These are phyloP conservation scores for Parnassius mnemosyne DNA, from an alignment of 2,888 invertebrate genomes.

Conservation along the genomic window DNA sequence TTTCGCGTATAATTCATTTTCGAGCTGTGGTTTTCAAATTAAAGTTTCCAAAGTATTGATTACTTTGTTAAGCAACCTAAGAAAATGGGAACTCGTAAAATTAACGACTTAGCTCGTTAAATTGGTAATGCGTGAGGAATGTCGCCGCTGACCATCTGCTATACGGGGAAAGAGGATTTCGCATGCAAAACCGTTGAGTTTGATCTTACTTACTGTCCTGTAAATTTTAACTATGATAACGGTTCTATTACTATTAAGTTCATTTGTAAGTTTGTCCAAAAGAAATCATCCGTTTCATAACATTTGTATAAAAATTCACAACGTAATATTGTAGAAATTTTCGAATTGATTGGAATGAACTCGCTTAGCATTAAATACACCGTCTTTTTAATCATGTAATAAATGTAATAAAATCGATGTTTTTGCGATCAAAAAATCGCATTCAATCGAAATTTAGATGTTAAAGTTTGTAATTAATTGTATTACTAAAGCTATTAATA, in stretches of 20 bases:
- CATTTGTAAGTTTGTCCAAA: neutral
- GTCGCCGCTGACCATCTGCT: slow-evolving; percentile 1
- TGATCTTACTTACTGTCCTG: too few relatives aligned
- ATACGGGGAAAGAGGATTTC: neutral
- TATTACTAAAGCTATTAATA: slow-evolving; percentile 2
- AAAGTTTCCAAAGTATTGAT: slow-evolving; percentile 28
- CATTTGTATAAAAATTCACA: slow-evolving; percentile 30
- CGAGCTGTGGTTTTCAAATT: slow-evolving; percentile 6
- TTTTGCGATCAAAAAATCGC: slow-evolving; percentile 22
- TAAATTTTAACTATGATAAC: slow-evolving; percentile 17
- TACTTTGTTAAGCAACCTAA: slow-evolving; percentile 10
- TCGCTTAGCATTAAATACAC: slow-evolving; percentile 54
- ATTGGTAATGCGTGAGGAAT: slow-evolving; percentile 5
- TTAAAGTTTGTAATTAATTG: slow-evolving; percentile 1
- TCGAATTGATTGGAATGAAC: slow-evolving; percentile 28
- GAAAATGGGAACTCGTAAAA: slow-evolving; percentile 12
- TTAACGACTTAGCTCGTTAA: slow-evolving; percentile 19
- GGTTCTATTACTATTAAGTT: slow-evolving; percentile 7
- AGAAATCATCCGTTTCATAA: neutral
- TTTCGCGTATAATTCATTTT: slow-evolving; percentile 1
- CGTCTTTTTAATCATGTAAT: slow-evolving; percentile 44
- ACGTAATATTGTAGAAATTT: slow-evolving; percentile 36
- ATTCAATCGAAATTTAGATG: neutral
- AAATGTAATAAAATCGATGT: slow-evolving; percentile 1
- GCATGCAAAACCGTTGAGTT: slow-evolving; percentile 1